A percentile compares a stretch with the other conserved stretches of the same genome.
Conservation (phyloP, 2,113 vertebrate species). For the Etheostoma cragini region DNA sequence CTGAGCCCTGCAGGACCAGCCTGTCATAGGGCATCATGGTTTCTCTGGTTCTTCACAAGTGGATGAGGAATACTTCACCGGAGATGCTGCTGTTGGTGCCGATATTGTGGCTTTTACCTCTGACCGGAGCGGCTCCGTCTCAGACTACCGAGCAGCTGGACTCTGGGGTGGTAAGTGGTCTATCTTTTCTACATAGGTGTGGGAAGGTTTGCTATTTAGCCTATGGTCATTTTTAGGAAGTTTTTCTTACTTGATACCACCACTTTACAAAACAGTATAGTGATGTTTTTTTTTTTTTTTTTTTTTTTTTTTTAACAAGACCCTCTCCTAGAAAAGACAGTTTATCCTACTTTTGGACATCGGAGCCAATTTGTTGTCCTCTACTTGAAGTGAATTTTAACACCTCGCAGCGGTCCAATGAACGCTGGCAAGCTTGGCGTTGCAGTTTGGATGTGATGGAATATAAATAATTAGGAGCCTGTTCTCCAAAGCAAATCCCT, state of each 20-base stretch:
- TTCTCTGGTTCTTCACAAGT: conserved; percentile 57
- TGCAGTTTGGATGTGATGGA: conserved; percentile 2
- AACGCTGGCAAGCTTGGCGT: background rate
- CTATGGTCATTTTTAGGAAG: conserved; percentile 11
- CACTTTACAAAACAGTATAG: background rate
- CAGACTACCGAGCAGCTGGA: conserved; percentile 86
- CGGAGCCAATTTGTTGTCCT: conserved; percentile 1
- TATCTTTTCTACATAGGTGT: conserved; percentile 60
- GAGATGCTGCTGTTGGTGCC: conserved; percentile 78
- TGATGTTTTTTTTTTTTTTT: no score
- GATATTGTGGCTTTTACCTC: conserved; percentile 72
- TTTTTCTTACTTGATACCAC: background rate
- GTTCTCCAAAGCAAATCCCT: conserved; percentile 18
- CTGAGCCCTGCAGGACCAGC: conserved; percentile 68
- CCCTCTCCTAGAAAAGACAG: background rate
- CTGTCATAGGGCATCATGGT: conserved; percentile 70
- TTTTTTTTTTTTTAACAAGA: no score
- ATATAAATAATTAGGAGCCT: conserved; percentile 2
- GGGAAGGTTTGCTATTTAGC: conserved; percentile 80
- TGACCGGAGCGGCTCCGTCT: conserved; percentile 81
- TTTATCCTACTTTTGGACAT: conserved; percentile 41
- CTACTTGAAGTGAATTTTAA: conserved; percentile 54
- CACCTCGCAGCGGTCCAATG: conserved; percentile 10
- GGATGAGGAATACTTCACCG: conserved; percentile 78
- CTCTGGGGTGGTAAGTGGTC: conserved; percentile 70